A percentile compares a stretch with the other conserved stretches of the same genome.
phyloP scores from a whole-genome alignment of 2,888 invertebrate genomes.

The Hydrotaea diabolus region DNA sequence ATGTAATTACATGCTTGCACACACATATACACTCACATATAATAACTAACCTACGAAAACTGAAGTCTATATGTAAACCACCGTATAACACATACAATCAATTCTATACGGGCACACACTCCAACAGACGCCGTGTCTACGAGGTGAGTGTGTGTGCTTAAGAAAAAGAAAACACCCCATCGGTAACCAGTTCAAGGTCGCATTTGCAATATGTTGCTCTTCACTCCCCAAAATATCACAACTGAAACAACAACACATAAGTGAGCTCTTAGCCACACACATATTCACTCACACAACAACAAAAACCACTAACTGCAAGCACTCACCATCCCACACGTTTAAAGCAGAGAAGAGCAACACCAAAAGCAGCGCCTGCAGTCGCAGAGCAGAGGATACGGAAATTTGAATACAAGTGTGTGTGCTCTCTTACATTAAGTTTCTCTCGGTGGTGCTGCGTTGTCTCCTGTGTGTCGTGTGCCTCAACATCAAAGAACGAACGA shows the following conservation, averaged over 20 bases:
- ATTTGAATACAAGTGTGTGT: constrained; percentile 34
- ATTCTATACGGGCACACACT: not conserved
- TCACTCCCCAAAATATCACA: too few relatives aligned
- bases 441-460: too few relatives aligned
- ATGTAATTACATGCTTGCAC: not conserved
- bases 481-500: not conserved
- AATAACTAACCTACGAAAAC: constrained; percentile 52
- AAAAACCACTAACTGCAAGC: not conserved
- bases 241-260: too few relatives aligned
- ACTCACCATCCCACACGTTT: not conserved
- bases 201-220: constrained; percentile 51
- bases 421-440: too few relatives aligned
- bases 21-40: constrained; percentile 42
- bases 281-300: not conserved
- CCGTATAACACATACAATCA: constrained; percentile 3
- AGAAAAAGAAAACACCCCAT: not conserved
- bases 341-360: not conserved
- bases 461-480: not conserved
- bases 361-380: not conserved
- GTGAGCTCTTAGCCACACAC: constrained; percentile 21
- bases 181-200: constrained; percentile 51
- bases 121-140: not conserved
- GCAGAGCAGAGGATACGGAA: constrained; percentile 49
- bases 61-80: not conserved
- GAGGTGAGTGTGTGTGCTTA: not conserved